These are phyloP conservation scores for Drosophila rubida DNA, from an alignment of 2,888 invertebrate genomes.

Conservation along the genomic window DNA sequence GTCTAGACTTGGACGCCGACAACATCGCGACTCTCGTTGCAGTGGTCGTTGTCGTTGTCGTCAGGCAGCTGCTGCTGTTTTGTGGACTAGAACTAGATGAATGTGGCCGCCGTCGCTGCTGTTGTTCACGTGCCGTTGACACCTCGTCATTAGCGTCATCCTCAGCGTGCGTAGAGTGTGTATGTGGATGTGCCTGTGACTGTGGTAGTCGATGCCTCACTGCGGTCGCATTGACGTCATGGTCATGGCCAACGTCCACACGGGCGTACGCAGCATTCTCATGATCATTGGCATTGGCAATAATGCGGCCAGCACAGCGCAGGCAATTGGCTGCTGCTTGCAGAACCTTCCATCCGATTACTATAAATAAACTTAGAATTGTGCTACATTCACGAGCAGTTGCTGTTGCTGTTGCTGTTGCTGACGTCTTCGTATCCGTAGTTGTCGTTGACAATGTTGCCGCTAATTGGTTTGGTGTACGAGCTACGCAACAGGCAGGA, in stretches of 20 bases:
- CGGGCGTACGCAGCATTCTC: conserved; percentile 32
- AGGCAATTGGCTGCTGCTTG: conserved; percentile 64
- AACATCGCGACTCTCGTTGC: conserved; percentile 31
- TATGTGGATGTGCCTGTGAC: conserved; percentile 14
- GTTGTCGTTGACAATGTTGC: conserved; percentile 61
- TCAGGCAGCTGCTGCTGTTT: conserved; percentile 48
- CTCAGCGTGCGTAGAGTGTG: conserved; percentile 44
- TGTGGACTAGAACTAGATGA: conserved; percentile 71
- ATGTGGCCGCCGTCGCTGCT: conserved; percentile 49
- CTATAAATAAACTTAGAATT: conserved; percentile 81
- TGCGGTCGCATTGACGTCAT: conserved; percentile 63
- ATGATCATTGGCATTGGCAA: conserved; percentile 39
- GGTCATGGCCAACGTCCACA: conserved; percentile 49
- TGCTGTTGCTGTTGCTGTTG: conserved; percentile 35
- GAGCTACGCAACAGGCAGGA: conserved; percentile 61
- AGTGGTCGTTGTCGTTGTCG: conserved; percentile 31
- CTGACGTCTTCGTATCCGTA: conserved; percentile 56
- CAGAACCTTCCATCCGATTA: conserved; percentile 74
- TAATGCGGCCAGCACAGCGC: conserved; percentile 50
- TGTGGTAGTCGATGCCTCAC: conserved; percentile 40
- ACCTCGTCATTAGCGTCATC: conserved; percentile 78
- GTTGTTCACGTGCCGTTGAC: conserved; percentile 79
- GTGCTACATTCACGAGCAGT: conserved; percentile 70
- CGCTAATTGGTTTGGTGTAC: conserved; percentile 70
- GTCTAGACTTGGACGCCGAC: conserved; percentile 57